Base-by-base conservation (phyloP, 2,888 invertebrate genomes). In the Axea sp. region DNA sequence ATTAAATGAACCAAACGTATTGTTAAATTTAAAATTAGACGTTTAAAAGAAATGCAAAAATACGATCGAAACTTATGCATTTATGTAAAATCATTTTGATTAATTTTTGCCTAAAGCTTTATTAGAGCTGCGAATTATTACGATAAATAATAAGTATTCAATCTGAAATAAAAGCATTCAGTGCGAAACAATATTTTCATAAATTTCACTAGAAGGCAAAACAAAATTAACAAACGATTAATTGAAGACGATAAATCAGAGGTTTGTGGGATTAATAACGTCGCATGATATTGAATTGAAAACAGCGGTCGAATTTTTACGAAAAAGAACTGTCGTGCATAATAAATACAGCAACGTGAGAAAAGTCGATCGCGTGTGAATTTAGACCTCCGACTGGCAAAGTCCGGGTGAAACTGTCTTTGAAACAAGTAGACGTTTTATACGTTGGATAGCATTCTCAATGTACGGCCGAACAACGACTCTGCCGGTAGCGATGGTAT, bases 311-410 rank as follows among this genome's bases (percentile, higher is more conserved):
- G 22, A 31, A 31, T 41, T 30, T 57, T 57, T 57, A 31, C 14
- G 19, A 30, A 41, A 31, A 26, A 19, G 12, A 3, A 49, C 14
- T 14, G 8, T 26, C 39, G 24, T 9, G 53, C 64, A 22, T 53
- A 45, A 65, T 53, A 45, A 45, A 53, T 65, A 37, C n/a, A 30
- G 47, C 24, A 65, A 37, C 65, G 65, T 55, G 55, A 45, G 55
- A 67, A 67, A 67, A 57, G 47, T 67, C 47, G 67, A 57, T 67
- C 39, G 47, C 67, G 57, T 67, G 67, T 57, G 67, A 57, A 67
- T 57, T 67, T 67, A 45, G 67, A 47, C 47, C 57, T 65, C 37
- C 55, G 31, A 39, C 67, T 47, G 67, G 39, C 39, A 12, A 17
- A 45, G 30, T 53, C 30, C 31, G 45, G 53, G 28, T 45, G 24